Conservation (phyloP, 2,113 vertebrate genomes). For the Stegastes partitus region DNA sequence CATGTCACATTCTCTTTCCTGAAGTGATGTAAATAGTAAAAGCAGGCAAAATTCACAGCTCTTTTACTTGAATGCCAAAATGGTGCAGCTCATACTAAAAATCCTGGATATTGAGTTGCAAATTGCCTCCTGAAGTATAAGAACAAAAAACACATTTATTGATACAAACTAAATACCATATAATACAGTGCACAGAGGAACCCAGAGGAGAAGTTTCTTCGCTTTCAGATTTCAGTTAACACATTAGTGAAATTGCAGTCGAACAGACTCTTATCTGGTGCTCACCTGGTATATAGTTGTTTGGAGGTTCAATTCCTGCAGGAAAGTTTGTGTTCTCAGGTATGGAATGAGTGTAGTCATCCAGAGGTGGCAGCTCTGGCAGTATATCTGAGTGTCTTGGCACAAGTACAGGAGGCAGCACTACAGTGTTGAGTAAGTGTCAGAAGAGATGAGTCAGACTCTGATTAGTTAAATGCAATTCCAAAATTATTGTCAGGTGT, state of each 20-base stretch:
- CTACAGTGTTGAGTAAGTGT: slow-evolving; percentile 71
- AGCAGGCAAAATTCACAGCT: background rate
- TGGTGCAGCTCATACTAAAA: too few relatives aligned
- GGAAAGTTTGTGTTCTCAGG: slow-evolving; percentile 99
- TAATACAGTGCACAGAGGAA: too few relatives aligned
- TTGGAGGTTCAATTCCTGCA: slow-evolving; percentile 96
- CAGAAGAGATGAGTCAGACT: slow-evolving; percentile 23
- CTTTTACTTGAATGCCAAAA: too few relatives aligned
- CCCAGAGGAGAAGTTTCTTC: too few relatives aligned
- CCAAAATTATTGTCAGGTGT: too few relatives aligned
- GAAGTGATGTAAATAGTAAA: background rate
- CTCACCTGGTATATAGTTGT: slow-evolving; percentile 99
- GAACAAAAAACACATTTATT: too few relatives aligned
- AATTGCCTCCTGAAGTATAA: too few relatives aligned
- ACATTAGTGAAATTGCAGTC: background rate
- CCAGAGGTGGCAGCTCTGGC: slow-evolving; percentile 93
- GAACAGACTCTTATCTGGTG: background rate
- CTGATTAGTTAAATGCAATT: background rate
- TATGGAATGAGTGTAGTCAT: slow-evolving; percentile 99
- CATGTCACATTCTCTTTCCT: too few relatives aligned
- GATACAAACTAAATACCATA: too few relatives aligned
- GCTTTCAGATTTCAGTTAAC: background rate
- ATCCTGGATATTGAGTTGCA: too few relatives aligned
- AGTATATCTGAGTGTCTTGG: slow-evolving; percentile 97
- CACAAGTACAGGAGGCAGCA: slow-evolving; percentile 96